Evolutionary conservation across 2,888 invertebrate species (phyloP).

Genomic region (Cybosia mesomella): DNA sequence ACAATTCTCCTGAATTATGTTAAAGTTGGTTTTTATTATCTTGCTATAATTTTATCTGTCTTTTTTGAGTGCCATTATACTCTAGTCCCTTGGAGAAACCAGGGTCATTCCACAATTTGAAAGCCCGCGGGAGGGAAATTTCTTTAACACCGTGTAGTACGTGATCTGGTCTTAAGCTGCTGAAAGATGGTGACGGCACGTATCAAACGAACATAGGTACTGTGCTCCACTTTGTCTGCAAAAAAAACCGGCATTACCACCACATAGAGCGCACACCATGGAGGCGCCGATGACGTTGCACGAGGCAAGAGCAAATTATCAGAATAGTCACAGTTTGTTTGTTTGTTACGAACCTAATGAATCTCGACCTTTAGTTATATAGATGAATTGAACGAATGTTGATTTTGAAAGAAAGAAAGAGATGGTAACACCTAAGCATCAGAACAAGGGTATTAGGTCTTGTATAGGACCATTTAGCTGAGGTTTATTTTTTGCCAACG

Average conservation of each 20-base stretch:
- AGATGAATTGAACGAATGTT: background rate
- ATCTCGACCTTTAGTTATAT: background rate
- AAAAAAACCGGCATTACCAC: background rate
- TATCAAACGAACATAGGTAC: background rate
- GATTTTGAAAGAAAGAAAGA: background rate
- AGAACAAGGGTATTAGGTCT: no score
- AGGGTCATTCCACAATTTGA: background rate
- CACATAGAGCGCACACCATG: background rate
- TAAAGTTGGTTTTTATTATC: background rate
- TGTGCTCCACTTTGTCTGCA: background rate
- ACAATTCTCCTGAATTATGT: background rate
- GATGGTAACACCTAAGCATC: no score
- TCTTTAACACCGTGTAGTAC: background rate
- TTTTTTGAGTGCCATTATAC: background rate
- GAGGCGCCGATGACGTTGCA: background rate
- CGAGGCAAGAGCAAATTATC: no score
- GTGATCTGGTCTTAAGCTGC: background rate
- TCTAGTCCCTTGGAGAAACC: background rate
- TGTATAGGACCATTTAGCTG: no score
- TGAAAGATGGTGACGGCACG: constrained; percentile 1
- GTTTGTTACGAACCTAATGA: background rate
- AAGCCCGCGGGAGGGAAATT: background rate
- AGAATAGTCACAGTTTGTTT: no score
- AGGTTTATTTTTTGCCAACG: no score
- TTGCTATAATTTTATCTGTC: background rate